Percentiles rank a stretch among this genome's conserved stretches.
These are phyloP conservation scores for Perca fluviatilis DNA, from an alignment of 2,113 vertebrate species.

Conservation along the genomic window DNA sequence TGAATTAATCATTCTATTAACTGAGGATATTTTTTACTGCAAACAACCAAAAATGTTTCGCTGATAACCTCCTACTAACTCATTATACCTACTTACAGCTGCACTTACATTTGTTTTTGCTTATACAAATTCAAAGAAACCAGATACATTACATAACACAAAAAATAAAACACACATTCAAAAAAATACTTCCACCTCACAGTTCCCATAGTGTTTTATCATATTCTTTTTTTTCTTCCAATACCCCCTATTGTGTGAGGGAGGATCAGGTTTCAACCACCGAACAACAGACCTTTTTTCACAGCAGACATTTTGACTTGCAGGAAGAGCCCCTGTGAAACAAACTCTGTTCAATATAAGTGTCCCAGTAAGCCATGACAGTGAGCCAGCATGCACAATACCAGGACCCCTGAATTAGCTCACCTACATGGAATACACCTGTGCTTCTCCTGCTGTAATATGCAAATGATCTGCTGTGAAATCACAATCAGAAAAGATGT, in stretches of 20 bases:
- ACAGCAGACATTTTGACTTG: too few species aligned
- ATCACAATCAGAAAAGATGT: too few species aligned
- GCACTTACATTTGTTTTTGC: neutral
- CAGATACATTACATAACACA: neutral
- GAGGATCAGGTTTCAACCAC: too few species aligned
- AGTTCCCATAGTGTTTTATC: too few species aligned
- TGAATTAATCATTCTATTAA: neutral
- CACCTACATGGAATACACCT: neutral
- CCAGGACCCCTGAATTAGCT: neutral
- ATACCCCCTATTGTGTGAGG: too few species aligned
- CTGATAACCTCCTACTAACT: neutral
- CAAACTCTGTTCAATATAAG: neutral
- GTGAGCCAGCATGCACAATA: neutral
- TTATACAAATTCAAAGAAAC: neutral
- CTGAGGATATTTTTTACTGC: neutral
- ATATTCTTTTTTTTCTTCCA: too few species aligned
- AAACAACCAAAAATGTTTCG: neutral
- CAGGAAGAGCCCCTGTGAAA: too few species aligned
- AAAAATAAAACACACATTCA: too few species aligned
- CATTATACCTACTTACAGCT: neutral
- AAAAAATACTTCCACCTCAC: too few species aligned
- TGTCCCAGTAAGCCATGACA: neutral
- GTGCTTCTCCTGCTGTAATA: neutral
- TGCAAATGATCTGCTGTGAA: neutral
- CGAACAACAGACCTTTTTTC: too few species aligned